phyloP scores from a whole-genome alignment of 2,113 vertebrate genomes.

The Cyprinodon brontotheroides region DNA sequence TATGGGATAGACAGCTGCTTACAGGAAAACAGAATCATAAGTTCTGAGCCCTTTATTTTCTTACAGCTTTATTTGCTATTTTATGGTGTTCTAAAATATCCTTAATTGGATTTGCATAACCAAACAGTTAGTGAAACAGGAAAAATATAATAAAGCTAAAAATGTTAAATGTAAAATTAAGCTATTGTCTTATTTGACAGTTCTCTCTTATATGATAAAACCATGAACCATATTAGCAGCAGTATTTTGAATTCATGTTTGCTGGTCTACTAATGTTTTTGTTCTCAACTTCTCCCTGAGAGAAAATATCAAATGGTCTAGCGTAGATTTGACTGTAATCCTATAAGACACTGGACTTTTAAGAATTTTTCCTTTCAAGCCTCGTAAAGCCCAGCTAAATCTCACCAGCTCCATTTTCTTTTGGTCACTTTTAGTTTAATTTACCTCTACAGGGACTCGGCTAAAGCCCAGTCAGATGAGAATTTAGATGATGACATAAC shows the following conservation, averaged over 20 bases:
- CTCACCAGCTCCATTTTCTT: slow-evolving; percentile 6
- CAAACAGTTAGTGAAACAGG: background rate
- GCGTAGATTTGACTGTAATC: slow-evolving; percentile 45
- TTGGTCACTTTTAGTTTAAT: slow-evolving; percentile 9
- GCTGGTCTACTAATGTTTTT: too few species aligned
- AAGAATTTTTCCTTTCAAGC: slow-evolving; percentile 16
- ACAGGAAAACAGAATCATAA: too few species aligned
- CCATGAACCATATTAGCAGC: background rate
- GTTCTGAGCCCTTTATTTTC: background rate
- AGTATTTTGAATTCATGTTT: background rate
- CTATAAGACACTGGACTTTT: slow-evolving; percentile 33
- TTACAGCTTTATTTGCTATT: background rate
- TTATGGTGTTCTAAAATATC: background rate
- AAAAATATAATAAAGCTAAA: background rate
- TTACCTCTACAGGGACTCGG: slow-evolving; percentile 14
- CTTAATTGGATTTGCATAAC: background rate
- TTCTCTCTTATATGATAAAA: background rate
- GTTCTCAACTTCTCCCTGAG: slow-evolving; percentile 21
- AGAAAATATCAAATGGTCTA: slow-evolving; percentile 20
- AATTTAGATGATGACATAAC: background rate
- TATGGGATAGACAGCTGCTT: background rate
- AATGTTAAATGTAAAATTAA: background rate
- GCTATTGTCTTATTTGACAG: background rate
- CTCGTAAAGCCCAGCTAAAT: slow-evolving; percentile 41
- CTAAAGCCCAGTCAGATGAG: background rate